These are phyloP conservation scores for Lepidochitona cinerea DNA, from an alignment of 2,888 invertebrate genomes.

Conservation along the genomic window DNA sequence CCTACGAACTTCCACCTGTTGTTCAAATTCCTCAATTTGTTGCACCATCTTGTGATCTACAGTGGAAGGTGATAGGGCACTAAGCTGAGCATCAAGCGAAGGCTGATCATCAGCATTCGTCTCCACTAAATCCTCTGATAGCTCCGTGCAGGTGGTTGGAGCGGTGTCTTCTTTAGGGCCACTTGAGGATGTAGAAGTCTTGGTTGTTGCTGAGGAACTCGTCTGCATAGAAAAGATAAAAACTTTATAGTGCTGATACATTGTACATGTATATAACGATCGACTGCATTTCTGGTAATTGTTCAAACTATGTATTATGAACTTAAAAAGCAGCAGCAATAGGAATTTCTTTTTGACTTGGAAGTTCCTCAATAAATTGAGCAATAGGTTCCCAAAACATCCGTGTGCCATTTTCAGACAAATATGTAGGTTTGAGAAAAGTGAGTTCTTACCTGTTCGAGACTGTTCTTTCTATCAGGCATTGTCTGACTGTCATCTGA, in stretches of 20 bases:
- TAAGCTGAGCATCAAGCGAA: not conserved
- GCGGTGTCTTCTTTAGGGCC: not conserved
- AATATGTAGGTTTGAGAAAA: too few relatives aligned
- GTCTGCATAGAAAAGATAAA: not conserved
- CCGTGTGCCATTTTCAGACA: too few relatives aligned
- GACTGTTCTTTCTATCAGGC: slow-evolving; percentile 17
- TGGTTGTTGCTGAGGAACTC: slow-evolving; percentile 17
- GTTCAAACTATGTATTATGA: too few relatives aligned
- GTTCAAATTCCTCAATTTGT: slow-evolving; percentile 57
- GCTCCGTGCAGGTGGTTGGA: not conserved
- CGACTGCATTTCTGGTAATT: too few relatives aligned
- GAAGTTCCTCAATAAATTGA: too few relatives aligned
- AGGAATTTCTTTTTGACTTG: too few relatives aligned
- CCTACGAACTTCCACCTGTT: slow-evolving; percentile 17
- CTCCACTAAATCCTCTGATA: not conserved
- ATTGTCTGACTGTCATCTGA: slow-evolving; percentile 32
- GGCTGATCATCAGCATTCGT: not conserved
- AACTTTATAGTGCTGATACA: too few relatives aligned
- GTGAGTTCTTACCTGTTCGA: not conserved
- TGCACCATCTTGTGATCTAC: slow-evolving; percentile 65
- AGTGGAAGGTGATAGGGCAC: slow-evolving; percentile 16
- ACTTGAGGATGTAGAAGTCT: slow-evolving; percentile 20
- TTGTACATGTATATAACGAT: too few relatives aligned
- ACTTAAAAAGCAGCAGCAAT: too few relatives aligned
- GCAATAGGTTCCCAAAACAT: too few relatives aligned